Evolutionary conservation across 2,888 invertebrate genomes (phyloP), one percentile per base, ranked within the genome.

Genomic region (Xestia ashworthii): DNA sequence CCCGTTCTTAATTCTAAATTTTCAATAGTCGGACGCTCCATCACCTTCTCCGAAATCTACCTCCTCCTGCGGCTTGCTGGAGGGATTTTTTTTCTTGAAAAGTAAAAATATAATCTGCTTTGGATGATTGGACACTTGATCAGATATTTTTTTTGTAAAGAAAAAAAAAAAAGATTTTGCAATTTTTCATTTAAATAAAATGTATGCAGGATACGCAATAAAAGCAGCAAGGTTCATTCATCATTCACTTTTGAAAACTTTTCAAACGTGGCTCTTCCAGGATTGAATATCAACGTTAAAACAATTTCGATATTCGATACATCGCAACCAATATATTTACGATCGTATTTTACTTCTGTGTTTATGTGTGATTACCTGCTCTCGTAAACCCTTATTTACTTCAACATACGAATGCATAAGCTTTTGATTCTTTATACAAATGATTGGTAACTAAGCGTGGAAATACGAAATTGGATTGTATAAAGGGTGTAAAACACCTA

Each of bases 301-400:
- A 88, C 88, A 90, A 92, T 92, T 90, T 90, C 92, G 89, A 92
- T 91, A 91, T 90, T 89, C 91, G 91, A 92, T 91, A 91, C 90
- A 90, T 90, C 84, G 86, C 74, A 82, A 77, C 79, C 86, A 88
- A 89, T 91, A 89, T 91, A 91, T 93, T 93, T 92, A 91, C 89
- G 91, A 89, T 88, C 90, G 82, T 91, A 93, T 92, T 92, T 93
- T 92, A 89, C 90, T 90, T 86, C 87, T 89, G 90, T 93, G 92
- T 93, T 93, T 93, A 93, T 93, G 91, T 91, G 89, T 90, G 92
- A 93, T 93, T 92, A 93, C 92, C 83, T 90, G 88, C 84, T 89
- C 89, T 89, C 92, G 88, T 92, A 92, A 92, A 91, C 83, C 86
- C 89, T 90, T 91, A 91, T 92, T 91, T 91, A 90, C 78, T 86